Conservation (phyloP, 2,797 vertebrate genomes). For the Smutsia temminckii region DNA sequence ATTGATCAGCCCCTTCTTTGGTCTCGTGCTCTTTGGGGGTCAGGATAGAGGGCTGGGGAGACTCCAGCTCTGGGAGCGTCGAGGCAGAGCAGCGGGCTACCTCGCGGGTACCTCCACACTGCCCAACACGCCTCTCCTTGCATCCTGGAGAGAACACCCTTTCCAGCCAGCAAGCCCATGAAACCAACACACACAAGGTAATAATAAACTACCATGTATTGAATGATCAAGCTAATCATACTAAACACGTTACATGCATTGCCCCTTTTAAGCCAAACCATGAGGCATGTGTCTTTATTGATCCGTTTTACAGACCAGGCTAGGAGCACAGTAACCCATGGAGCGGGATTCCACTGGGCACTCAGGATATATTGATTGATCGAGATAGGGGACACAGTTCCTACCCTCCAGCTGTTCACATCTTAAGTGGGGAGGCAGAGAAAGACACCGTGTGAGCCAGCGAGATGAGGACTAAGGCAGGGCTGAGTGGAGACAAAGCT, state of each 20-base stretch:
- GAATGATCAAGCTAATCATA: not conserved
- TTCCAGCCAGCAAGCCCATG: not conserved
- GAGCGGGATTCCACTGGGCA: not conserved
- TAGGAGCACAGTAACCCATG: not conserved
- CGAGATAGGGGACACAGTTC: not conserved
- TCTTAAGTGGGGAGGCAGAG: not conserved
- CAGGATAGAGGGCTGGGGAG: not conserved
- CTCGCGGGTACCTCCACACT: accelerated
- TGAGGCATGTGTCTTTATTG: not conserved
- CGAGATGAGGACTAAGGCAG: not conserved
- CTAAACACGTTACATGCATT: not conserved
- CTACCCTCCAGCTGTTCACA: not conserved
- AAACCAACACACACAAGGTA: not conserved
- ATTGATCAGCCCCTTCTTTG: not conserved
- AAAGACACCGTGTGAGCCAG: not conserved
- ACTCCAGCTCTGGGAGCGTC: not conserved
- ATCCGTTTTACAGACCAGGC: not conserved
- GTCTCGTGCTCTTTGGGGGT: not conserved
- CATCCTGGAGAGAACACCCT: not conserved
- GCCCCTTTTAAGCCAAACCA: not conserved
- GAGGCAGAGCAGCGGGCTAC: not conserved
- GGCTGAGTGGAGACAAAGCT: too few species aligned
- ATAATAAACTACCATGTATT: not conserved
- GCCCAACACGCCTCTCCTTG: not conserved
- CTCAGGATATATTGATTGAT: not conserved